A percentile compares a stretch with the other conserved stretches of the same genome.
These are phyloP conservation scores for Oscheius sp. DNA, from an alignment of 2,888 invertebrate species.

Conservation along the genomic window DNA sequence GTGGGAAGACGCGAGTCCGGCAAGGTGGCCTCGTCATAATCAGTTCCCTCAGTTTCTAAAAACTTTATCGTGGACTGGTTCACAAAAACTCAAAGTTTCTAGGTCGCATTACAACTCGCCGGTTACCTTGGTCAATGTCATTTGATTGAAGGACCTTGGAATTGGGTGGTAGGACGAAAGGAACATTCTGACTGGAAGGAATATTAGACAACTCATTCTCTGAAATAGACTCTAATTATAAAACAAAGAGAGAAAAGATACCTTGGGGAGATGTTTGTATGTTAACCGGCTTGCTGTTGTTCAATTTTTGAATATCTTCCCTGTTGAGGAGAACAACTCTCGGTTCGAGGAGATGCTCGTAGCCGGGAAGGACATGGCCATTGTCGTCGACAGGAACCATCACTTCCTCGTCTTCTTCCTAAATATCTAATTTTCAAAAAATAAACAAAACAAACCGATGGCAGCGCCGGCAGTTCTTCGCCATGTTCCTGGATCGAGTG, in stretches of 20 bases:
- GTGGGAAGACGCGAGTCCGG: slow-evolving; percentile 14
- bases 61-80: not conserved
- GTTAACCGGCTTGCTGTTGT: slow-evolving; percentile 8
- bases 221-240: not conserved
- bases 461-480: slow-evolving; percentile 22
- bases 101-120: not conserved
- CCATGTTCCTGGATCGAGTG: slow-evolving; percentile 21
- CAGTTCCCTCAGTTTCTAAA: slow-evolving; percentile 28
- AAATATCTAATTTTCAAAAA: not conserved
- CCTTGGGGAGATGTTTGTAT: not conserved
- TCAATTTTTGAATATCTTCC: slow-evolving; percentile 6
- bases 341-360: slow-evolving; percentile 8
- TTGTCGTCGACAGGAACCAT: slow-evolving; percentile 19
- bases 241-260: slow-evolving; percentile 1
- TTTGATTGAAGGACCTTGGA: not conserved
- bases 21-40: slow-evolving; percentile 21
- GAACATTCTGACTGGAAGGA: no score
- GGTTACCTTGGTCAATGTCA: slow-evolving; percentile 6
- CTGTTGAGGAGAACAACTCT: slow-evolving; percentile 14
- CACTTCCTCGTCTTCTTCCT: slow-evolving; percentile 20
- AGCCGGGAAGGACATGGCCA: slow-evolving; percentile 16
- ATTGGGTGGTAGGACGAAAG: not conserved
- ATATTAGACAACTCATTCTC: not conserved
- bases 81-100: not conserved
- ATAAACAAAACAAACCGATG: not conserved